phyloP scores from a whole-genome alignment of 2,888 invertebrate genomes.

The Eupsilia transversa region DNA sequence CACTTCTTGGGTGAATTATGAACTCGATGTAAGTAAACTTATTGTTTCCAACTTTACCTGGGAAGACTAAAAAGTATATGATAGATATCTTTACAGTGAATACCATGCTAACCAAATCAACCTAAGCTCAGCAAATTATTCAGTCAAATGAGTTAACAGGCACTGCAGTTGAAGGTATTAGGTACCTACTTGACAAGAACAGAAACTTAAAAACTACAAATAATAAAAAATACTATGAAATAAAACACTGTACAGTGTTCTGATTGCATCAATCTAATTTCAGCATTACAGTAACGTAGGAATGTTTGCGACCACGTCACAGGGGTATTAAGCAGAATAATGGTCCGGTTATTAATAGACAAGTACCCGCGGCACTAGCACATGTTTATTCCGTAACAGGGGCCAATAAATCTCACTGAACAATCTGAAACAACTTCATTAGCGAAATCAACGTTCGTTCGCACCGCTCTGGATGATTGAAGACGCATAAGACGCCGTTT shows the following conservation, averaged over 20 bases:
- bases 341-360: conserved; percentile 86
- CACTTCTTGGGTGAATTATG: neutral
- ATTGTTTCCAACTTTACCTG: neutral
- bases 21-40: neutral
- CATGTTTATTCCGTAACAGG: conserved; percentile 83
- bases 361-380: conserved; percentile 80
- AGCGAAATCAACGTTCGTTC: conserved; percentile 79
- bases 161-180: neutral
- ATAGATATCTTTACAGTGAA: no score
- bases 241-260: conserved; percentile 48
- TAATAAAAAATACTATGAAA: conserved; percentile 13
- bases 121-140: neutral
- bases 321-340: conserved; percentile 81
- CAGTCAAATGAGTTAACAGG: neutral
- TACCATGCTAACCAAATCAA: neutral
- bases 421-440: conserved; percentile 87
- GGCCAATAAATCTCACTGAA: conserved; percentile 83
- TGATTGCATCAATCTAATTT: conserved; percentile 75
- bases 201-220: neutral
- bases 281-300: conserved; percentile 73
- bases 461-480: conserved; percentile 74
- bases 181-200: no score
- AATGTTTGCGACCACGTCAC: conserved; percentile 80
- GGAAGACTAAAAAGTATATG: neutral
- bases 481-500: conserved; percentile 70